Evolutionary conservation across 2,888 invertebrate species (phyloP).

Genomic region (Psylliodes chrysocephalus): DNA sequence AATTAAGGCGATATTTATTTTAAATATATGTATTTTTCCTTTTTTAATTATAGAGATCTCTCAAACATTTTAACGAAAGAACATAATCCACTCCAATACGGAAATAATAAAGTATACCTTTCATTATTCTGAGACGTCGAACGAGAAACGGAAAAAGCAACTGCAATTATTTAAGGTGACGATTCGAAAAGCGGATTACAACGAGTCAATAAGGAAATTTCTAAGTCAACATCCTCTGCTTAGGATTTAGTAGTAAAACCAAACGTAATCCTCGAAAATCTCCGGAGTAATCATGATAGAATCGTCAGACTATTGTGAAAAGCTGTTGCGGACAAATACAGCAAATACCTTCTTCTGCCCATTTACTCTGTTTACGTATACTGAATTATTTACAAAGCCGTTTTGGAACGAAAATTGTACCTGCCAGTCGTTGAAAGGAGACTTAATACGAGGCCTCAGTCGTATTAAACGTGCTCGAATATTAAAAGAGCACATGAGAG

Average conservation of each 20-base stretch:
- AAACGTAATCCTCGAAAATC: conserved; percentile 38
- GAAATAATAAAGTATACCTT: neutral
- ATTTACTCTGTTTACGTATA: conserved; percentile 34
- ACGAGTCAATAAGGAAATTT: conserved; percentile 38
- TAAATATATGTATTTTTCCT: no score
- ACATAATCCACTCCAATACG: no score
- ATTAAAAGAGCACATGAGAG: no score
- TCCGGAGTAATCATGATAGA: conserved; percentile 39
- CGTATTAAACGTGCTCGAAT: neutral
- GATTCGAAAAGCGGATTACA: conserved; percentile 24
- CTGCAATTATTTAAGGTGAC: conserved; percentile 25
- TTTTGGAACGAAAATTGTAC: conserved; percentile 14
- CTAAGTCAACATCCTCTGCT: conserved; percentile 33
- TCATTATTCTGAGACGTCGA: neutral
- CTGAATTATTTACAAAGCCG: conserved; percentile 36
- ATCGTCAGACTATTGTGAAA: conserved; percentile 39
- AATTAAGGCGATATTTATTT: no score
- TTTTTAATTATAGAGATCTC: no score
- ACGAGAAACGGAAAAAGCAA: neutral
- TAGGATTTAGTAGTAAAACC: conserved; percentile 40
- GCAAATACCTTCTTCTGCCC: conserved; percentile 35
- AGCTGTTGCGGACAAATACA: conserved; percentile 40
- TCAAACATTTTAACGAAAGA: no score
- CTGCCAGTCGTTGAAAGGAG: neutral
- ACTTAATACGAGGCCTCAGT: conserved; percentile 1